Evolutionary conservation across 2,113 vertebrate genomes (phyloP).

Genomic region (Heloderma charlesbogerti): DNA sequence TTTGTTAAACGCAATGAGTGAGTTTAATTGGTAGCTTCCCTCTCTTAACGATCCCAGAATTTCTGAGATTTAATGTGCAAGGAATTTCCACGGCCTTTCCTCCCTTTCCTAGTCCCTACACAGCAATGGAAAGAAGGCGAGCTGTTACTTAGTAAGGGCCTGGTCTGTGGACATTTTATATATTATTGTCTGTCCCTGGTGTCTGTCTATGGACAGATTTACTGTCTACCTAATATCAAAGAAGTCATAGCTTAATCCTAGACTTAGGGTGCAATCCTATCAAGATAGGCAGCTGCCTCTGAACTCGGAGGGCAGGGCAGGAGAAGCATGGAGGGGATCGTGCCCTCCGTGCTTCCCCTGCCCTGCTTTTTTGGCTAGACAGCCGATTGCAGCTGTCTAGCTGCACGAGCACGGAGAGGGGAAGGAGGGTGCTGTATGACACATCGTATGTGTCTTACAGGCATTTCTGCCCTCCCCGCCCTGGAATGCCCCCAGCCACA

Average conservation of each 20-base stretch:
- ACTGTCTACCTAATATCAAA: neutral
- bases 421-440: too few relatives aligned
- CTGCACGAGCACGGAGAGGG: too few relatives aligned
- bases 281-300: too few relatives aligned
- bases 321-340: too few relatives aligned
- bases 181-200: neutral
- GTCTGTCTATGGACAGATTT: neutral
- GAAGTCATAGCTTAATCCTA: neutral
- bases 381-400: too few relatives aligned
- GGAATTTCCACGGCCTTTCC: neutral
- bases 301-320: too few relatives aligned
- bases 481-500: too few relatives aligned
- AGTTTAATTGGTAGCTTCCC: constrained; percentile 56
- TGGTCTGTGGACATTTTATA: neutral
- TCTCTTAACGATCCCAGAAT: constrained; percentile 41
- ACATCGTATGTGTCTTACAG: too few relatives aligned
- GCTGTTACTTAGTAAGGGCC: neutral
- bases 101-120: neutral
- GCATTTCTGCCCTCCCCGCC: too few relatives aligned
- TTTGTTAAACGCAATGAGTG: constrained; percentile 43
- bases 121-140: neutral
- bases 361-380: too few relatives aligned
- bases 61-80: constrained; percentile 30
- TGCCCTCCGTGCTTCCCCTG: too few relatives aligned
- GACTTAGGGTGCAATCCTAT: neutral